Conservation (phyloP, 2,888 invertebrate genomes). For the Drosophila niveifrons region DNA sequence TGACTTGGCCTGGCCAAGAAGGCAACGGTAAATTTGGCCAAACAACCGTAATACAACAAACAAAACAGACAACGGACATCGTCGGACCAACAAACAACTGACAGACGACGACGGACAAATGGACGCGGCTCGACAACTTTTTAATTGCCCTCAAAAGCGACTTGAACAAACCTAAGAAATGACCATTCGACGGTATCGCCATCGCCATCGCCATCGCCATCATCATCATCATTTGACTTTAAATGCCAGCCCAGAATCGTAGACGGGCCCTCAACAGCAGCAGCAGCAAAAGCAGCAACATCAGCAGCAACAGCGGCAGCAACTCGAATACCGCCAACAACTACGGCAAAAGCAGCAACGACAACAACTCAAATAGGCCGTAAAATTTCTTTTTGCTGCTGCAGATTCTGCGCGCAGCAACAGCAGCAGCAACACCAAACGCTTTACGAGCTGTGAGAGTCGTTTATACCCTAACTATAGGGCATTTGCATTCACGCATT, state of each 20-base stretch:
- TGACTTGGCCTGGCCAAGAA: constrained; percentile 29
- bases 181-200: constrained; percentile 4
- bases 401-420: constrained; percentile 31
- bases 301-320: constrained; percentile 3
- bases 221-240: constrained; percentile 42
- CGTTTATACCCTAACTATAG: constrained; percentile 1
- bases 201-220: constrained; percentile 4
- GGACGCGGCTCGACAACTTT: constrained; percentile 64
- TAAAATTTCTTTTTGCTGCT: constrained; percentile 59
- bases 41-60: constrained; percentile 58
- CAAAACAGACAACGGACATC: constrained; percentile 45
- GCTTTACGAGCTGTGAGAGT: constrained; percentile 11
- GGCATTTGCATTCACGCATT: background rate
- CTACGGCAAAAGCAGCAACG: background rate
- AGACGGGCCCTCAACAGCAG: constrained; percentile 48
- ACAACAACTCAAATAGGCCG: constrained; percentile 61
- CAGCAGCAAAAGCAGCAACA: constrained; percentile 9
- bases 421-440: constrained; percentile 10
- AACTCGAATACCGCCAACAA: background rate
- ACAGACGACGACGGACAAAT: constrained; percentile 18
- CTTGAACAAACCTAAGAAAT: constrained; percentile 46
- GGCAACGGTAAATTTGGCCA: constrained; percentile 66
- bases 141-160: constrained; percentile 71
- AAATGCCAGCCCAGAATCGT: constrained; percentile 49
- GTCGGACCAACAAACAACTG: constrained; percentile 36